A percentile compares a stretch with the other conserved stretches of the same genome.
These are phyloP conservation scores for Cydia splendana DNA, from an alignment of 1,140 invertebrate genomes.

Conservation along the genomic window DNA sequence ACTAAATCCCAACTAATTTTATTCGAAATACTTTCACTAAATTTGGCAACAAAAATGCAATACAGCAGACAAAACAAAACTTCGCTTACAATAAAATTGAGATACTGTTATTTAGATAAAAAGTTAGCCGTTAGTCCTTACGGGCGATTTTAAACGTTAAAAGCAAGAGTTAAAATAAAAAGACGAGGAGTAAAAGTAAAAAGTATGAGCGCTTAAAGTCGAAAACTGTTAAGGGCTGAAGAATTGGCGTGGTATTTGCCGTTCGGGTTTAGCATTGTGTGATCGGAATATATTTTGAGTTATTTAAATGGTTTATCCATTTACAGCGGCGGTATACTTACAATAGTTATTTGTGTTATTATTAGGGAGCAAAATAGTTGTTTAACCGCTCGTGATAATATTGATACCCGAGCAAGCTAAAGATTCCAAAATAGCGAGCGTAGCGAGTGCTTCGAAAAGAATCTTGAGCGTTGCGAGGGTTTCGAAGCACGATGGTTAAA, in stretches of 20 bases:
- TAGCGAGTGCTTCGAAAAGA: too few relatives aligned
- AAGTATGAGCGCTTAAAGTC: constrained; percentile 22
- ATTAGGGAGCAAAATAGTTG: too few relatives aligned
- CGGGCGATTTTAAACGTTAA: constrained; percentile 40
- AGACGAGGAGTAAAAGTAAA: constrained; percentile 18
- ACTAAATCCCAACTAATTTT: constrained; percentile 16
- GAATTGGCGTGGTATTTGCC: constrained; percentile 26
- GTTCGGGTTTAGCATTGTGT: constrained; percentile 9
- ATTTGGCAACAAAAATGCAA: constrained; percentile 26
- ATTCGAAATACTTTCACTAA: constrained; percentile 26
- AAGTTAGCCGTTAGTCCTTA: constrained; percentile 57
- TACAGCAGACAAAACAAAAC: constrained; percentile 61
- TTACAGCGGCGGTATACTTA: background rate
- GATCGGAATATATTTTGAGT: constrained; percentile 23
- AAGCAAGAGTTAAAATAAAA: constrained; percentile 16
- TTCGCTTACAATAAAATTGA: constrained; percentile 63
- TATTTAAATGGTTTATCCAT: background rate
- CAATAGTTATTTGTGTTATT: too few relatives aligned
- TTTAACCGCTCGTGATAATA: too few relatives aligned
- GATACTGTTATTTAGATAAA: constrained; percentile 65
- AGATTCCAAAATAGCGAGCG: too few relatives aligned
- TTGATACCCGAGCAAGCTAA: too few relatives aligned
- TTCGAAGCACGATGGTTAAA: too few relatives aligned
- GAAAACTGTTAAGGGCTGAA: constrained; percentile 31
- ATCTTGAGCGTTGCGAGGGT: too few relatives aligned